Conservation (phyloP, 2,888 invertebrate genomes). For the Myopa tessellatipennis region DNA sequence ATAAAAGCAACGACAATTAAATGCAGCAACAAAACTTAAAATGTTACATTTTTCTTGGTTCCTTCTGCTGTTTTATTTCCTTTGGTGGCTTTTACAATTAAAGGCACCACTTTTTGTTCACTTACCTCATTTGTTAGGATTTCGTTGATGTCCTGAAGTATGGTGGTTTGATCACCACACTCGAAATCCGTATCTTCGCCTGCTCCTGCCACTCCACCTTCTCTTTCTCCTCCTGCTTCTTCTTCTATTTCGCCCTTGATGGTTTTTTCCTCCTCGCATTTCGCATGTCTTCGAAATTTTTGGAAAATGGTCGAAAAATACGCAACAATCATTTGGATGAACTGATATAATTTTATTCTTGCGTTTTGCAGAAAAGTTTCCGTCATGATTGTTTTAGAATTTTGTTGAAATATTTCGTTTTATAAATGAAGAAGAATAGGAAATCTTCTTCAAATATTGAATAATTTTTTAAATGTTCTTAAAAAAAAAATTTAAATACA, state of each 20-base stretch:
- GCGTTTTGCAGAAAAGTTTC: neutral
- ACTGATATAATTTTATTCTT: neutral
- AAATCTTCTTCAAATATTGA: neutral
- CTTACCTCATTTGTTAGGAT: no score
- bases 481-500: neutral
- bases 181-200: no score
- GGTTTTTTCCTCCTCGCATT: no score
- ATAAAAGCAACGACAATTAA: neutral
- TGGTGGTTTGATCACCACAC: no score
- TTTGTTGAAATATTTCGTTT: neutral
- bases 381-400: conserved; percentile 16
- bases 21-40: neutral
- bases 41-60: no score
- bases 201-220: no score
- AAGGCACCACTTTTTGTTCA: no score
- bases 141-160: no score
- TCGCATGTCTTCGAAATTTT: conserved; percentile 15
- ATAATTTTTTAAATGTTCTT: neutral
- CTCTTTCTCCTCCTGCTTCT: no score
- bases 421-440: neutral
- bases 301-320: conserved; percentile 9
- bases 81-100: no score
- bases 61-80: neutral
- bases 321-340: neutral
- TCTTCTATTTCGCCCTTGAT: no score